A percentile compares a stretch with the other conserved stretches of the same genome.
phyloP scores from a whole-genome alignment of 1,140 invertebrate genomes.

The Teleopsis dalmanni region DNA sequence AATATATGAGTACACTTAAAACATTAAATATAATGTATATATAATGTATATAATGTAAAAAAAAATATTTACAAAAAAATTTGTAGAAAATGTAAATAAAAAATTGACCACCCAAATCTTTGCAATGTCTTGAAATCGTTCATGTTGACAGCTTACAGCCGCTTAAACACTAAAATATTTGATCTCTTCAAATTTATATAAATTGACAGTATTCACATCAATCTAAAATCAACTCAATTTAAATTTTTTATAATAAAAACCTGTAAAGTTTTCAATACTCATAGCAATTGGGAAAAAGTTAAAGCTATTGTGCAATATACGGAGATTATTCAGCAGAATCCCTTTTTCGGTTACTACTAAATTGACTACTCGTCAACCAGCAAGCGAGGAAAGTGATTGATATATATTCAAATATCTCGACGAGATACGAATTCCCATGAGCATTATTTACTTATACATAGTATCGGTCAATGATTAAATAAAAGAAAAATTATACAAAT shows the following conservation, averaged over 20 bases:
- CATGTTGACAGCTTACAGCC: not conserved
- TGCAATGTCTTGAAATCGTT: too few relatives aligned
- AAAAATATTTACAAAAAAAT: too few relatives aligned
- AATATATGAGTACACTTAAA: too few relatives aligned
- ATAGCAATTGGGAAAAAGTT: conserved; percentile 2
- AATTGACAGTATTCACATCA: too few relatives aligned
- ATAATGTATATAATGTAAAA: too few relatives aligned
- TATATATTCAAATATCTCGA: conserved; percentile 37
- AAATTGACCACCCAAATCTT: too few relatives aligned
- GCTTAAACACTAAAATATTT: not conserved
- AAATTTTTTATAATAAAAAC: too few relatives aligned
- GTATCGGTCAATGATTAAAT: not conserved
- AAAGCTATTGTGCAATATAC: conserved; percentile 2
- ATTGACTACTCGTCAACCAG: conserved; percentile 13
- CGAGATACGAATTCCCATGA: conserved; percentile 37
- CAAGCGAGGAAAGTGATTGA: conserved; percentile 16
- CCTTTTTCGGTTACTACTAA: conserved; percentile 14
- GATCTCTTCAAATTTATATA: not conserved
- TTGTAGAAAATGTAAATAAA: too few relatives aligned
- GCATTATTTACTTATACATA: conserved; percentile 15
- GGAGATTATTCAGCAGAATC: conserved; percentile 3
- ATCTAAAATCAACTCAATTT: too few relatives aligned
- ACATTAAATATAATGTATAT: too few relatives aligned
- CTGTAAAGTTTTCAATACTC: too few relatives aligned
- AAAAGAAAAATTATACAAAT: conserved; percentile 7